Conservation (phyloP, 2,888 invertebrate genomes). For the Sepiola atlantica region DNA sequence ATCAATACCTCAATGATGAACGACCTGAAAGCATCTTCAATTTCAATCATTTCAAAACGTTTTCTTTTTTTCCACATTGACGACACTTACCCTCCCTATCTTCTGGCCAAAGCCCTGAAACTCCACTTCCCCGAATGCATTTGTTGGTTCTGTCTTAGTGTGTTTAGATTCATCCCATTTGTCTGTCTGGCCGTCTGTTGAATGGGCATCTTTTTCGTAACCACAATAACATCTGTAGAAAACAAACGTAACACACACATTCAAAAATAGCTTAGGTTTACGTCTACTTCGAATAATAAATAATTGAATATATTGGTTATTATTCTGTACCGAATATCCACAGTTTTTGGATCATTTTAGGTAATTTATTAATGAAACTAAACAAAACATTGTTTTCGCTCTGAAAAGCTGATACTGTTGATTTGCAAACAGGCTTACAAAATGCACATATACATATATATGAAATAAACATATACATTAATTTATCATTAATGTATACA, state of each 20-base stretch:
- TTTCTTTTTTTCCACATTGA: neutral
- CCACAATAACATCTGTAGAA: slow-evolving; percentile 59
- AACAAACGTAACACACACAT: neutral
- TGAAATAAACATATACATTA: no score
- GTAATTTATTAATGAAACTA: no score
- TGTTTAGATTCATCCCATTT: slow-evolving; percentile 62
- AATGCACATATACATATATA: no score
- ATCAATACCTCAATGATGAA: no score
- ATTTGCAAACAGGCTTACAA: no score
- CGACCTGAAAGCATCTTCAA: no score
- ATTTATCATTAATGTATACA: no score
- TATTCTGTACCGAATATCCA: neutral
- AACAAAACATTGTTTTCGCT: neutral
- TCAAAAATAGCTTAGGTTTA: neutral
- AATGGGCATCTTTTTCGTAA: slow-evolving; percentile 54
- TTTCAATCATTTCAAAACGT: neutral
- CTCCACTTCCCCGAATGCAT: slow-evolving; percentile 74
- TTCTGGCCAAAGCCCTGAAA: slow-evolving; percentile 70
- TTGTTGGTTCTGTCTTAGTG: slow-evolving; percentile 61
- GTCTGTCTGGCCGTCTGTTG: neutral
- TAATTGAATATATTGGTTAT: neutral
- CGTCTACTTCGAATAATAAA: neutral
- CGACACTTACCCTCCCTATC: slow-evolving; percentile 66
- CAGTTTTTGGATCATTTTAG: no score
- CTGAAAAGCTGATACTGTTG: neutral